These are phyloP conservation scores for Frankliniella fusca DNA, from an alignment of 2,888 invertebrate genomes.

Conservation along the genomic window DNA sequence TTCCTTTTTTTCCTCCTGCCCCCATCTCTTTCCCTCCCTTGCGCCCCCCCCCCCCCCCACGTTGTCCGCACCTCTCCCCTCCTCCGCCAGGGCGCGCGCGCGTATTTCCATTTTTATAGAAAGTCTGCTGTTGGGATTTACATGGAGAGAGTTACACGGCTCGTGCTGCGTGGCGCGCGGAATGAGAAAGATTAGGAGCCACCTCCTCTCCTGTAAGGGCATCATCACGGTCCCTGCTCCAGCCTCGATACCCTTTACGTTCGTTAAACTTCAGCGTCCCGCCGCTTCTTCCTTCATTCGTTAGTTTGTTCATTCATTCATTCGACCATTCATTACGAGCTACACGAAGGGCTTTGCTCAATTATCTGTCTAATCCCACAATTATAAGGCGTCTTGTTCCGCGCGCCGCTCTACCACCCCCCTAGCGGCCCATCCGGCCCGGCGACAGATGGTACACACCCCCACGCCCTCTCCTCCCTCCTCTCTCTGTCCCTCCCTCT, in stretches of 20 bases:
- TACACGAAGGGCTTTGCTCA: conserved; percentile 50
- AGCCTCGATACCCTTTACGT: background rate
- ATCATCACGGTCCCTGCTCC: background rate
- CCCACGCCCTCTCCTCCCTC: background rate
- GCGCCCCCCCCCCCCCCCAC: background rate
- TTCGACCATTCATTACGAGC: conserved; percentile 9
- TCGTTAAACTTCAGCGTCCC: background rate
- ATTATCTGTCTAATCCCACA: conserved; percentile 66
- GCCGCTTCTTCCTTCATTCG: background rate
- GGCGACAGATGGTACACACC: conserved; percentile 11
- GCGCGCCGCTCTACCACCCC: background rate
- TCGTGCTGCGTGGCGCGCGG: background rate
- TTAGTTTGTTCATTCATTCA: conserved; percentile 27
- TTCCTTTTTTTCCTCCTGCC: background rate
- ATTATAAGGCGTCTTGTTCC: conserved; percentile 49
- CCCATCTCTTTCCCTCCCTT: conserved; percentile 3
- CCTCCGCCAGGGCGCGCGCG: conserved; percentile 43
- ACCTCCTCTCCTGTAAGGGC: background rate
- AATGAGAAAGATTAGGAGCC: no score
- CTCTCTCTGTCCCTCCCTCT: background rate
- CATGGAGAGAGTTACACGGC: conserved; percentile 40
- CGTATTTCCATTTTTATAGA: conserved; percentile 53
- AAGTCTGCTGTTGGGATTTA: conserved; percentile 50
- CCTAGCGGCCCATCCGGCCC: background rate
- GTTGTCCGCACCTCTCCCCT: conserved; percentile 45